phyloP scores from a whole-genome alignment of 2,888 invertebrate species.

The Beris morrisii region DNA sequence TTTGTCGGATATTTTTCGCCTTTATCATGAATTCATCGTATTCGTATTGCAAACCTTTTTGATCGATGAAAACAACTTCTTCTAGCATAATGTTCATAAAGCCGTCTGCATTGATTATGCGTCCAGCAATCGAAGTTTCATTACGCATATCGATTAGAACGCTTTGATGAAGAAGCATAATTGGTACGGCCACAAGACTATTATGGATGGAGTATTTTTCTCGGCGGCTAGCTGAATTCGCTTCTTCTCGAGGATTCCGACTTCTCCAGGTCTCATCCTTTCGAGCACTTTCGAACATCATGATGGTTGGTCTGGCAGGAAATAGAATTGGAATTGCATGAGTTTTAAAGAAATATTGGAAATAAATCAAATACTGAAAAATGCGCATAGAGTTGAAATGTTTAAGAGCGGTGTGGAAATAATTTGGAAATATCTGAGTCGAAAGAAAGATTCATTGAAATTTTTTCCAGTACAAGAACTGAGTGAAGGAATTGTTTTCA shows the following conservation, averaged over 20 bases:
- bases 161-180: conserved; percentile 47
- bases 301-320: background rate
- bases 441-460: too few species aligned
- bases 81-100: conserved; percentile 51
- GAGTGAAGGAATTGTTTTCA: too few species aligned
- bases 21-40: conserved; percentile 53
- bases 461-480: too few species aligned
- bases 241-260: background rate
- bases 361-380: too few species aligned
- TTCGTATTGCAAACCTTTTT: conserved; percentile 48
- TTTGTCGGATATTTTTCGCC: conserved; percentile 50
- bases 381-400: too few species aligned
- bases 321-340: background rate
- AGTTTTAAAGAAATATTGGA: background rate
- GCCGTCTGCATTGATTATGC: conserved; percentile 49
- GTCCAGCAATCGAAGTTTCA: conserved; percentile 53
- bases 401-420: too few species aligned
- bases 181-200: conserved; percentile 49
- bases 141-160: conserved; percentile 53
- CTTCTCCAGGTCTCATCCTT: too few species aligned
- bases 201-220: conserved; percentile 51
- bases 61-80: conserved; percentile 51
- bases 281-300: background rate
- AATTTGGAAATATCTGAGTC: too few species aligned
- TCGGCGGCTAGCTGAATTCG: conserved; percentile 7